Base-by-base conservation (phyloP, 2,888 invertebrate species). In the Caenorhabditis panamensis region DNA sequence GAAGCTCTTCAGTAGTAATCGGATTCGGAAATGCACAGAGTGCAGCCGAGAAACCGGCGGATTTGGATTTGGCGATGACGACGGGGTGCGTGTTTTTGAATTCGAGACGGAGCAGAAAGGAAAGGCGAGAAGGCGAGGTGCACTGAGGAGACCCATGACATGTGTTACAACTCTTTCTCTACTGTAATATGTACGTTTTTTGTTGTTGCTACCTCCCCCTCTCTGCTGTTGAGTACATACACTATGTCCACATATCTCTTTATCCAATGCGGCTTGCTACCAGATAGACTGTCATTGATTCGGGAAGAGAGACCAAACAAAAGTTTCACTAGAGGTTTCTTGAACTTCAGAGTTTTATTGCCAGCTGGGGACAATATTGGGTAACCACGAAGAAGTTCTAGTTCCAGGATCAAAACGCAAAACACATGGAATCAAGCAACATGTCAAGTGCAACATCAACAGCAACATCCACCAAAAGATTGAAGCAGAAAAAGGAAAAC, bases 21-120 rank as follows among this genome's bases (percentile, higher is more conserved):
- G 54, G 77, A 77, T 77, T 69, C 68, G 69, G 68, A 77, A 77
- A 69, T 64, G 44, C 41, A 61, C 54, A 72, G 59, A 73, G 58
- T 63, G 56, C 49, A 49, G 37, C 20, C n/a, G 31, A 31, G 9
- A 31, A 31, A 28, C 8, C 22, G 9, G 13, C 6, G 56, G 28
- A 36, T 56, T 56, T 31, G 54, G 44, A 62, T n/a, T n/a, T 24
- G 26, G 36, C 28, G 53, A 53, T 62, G 69, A 62, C 26, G 54
- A 56, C 37, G 71, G n/a, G n/a, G n/a, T n/a, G 51, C 37, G 49
- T 28, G 53, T 53, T 47, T 58, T 47, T 36, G 54, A 26, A 56
- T 22, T 54, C 22, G 53, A n/a, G 37, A 8, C 11, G 26, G 13
- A 59, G 18, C 41, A 24, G 66, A 54, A 24, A 22, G 41, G 22